Evolutionary conservation across 2,113 vertebrate species (phyloP).

Genomic region (Synodontis membranacea): DNA sequence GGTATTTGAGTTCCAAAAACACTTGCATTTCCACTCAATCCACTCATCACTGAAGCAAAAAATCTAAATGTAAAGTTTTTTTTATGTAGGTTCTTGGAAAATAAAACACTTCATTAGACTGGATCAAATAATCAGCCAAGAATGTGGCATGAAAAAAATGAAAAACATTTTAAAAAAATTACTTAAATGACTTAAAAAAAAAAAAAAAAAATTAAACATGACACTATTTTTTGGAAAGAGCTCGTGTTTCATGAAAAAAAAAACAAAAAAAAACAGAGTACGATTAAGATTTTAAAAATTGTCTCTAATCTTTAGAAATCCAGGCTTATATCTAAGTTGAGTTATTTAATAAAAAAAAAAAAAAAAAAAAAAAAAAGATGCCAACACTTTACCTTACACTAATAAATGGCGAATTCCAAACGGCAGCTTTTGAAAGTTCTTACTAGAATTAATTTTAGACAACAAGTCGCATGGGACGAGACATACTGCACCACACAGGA

Average conservation of each 20-base stretch:
- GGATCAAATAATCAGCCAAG: background rate
- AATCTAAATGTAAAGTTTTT: constrained; percentile 25
- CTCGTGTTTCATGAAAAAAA: background rate
- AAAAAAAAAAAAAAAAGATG: background rate
- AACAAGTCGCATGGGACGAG: background rate
- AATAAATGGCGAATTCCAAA: background rate
- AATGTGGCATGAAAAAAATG: too few relatives aligned
- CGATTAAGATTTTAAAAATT: background rate
- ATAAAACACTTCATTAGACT: background rate
- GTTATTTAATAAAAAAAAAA: too few relatives aligned
- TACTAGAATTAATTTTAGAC: background rate
- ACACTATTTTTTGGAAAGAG: background rate
- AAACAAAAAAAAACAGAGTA: too few relatives aligned
- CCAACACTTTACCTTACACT: background rate
- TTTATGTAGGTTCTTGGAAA: background rate
- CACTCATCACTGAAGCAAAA: constrained; percentile 20
- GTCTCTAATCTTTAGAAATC: background rate
- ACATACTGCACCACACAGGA: background rate
- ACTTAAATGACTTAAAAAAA: too few relatives aligned
- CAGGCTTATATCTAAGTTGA: background rate
- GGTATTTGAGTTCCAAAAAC: background rate
- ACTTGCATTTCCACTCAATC: background rate
- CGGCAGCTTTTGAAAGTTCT: background rate
- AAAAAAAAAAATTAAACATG: background rate
- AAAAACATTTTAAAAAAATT: too few relatives aligned